Conservation (phyloP, 2,113 vertebrate genomes). For the Anarrhichthys ocellatus region DNA sequence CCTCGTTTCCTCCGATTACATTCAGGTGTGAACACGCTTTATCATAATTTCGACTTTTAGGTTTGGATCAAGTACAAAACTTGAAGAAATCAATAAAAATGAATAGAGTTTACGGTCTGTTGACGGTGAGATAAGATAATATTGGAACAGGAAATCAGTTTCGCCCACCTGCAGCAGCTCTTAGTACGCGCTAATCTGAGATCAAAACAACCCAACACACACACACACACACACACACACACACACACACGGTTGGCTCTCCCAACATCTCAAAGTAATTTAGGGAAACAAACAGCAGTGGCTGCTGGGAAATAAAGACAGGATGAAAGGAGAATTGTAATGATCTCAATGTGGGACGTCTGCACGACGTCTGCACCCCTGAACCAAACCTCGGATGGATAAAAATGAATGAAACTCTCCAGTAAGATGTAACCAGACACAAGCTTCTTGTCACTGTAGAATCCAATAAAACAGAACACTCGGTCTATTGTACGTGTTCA, state of each 20-base stretch:
- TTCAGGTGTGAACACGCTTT: not conserved
- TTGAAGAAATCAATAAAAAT: not conserved
- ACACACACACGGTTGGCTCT: conserved; percentile 2
- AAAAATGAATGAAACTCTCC: conserved; percentile 9
- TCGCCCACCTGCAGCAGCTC: conserved; percentile 19
- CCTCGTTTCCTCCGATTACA: not conserved
- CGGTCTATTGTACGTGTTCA: no score
- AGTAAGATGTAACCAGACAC: not conserved
- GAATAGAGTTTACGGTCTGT: not conserved
- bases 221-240: conserved; percentile 19
- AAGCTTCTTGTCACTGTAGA: no score
- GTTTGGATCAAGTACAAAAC: not conserved
- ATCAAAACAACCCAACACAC: conserved; percentile 20
- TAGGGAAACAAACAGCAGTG: conserved; percentile 25
- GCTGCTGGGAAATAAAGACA: conserved; percentile 49
- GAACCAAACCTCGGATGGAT: not conserved
- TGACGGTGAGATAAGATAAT: not conserved
- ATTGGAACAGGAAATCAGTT: not conserved
- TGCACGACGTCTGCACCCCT: not conserved
- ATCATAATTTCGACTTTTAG: not conserved
- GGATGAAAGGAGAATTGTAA: conserved; percentile 44
- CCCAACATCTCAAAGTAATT: conserved; percentile 41
- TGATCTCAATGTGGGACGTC: conserved; percentile 21
- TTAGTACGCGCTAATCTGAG: conserved; percentile 21
- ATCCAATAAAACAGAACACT: not conserved